These are phyloP conservation scores for Ranitomeya imitator DNA, from an alignment of 2,113 vertebrate genomes.

Conservation along the genomic window DNA sequence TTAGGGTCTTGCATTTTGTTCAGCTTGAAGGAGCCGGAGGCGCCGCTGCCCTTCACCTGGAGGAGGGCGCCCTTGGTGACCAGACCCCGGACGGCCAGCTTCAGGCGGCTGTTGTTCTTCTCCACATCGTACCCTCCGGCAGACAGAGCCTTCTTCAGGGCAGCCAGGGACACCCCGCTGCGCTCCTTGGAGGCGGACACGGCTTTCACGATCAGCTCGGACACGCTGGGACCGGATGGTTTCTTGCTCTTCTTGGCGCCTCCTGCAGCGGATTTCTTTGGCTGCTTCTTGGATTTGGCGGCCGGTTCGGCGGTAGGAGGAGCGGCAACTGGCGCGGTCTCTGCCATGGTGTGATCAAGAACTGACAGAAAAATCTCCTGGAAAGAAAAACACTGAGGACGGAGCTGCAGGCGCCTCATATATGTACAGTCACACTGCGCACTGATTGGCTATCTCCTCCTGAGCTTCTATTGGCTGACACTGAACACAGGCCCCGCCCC, in stretches of 20 bases:
- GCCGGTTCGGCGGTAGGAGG: slow-evolving; percentile 33
- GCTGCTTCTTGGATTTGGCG: neutral
- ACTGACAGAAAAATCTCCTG: no score
- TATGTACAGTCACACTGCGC: neutral
- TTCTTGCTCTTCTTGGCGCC: slow-evolving; percentile 67
- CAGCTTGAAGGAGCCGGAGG: no score
- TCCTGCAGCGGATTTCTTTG: neutral
- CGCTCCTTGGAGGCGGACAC: slow-evolving; percentile 75
- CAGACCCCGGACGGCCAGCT: no score
- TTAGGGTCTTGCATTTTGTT: slow-evolving; percentile 39
- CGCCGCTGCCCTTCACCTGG: no score
- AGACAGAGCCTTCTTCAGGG: slow-evolving; percentile 75
- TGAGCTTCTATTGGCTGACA: neutral
- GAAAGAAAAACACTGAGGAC: neutral
- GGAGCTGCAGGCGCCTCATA: neutral
- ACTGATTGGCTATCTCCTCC: neutral
- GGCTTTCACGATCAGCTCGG: slow-evolving; percentile 76
- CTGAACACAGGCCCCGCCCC: neutral
- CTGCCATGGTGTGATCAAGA: slow-evolving; percentile 59
- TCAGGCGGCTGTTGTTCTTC: no score
- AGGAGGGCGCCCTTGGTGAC: no score
- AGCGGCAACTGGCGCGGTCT: slow-evolving; percentile 67
- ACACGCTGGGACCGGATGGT: slow-evolving; percentile 70
- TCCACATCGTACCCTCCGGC: slow-evolving; percentile 66
- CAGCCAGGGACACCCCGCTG: slow-evolving; percentile 71